Conservation (phyloP, 2,113 vertebrate species). For the Ascaphus truei region DNA sequence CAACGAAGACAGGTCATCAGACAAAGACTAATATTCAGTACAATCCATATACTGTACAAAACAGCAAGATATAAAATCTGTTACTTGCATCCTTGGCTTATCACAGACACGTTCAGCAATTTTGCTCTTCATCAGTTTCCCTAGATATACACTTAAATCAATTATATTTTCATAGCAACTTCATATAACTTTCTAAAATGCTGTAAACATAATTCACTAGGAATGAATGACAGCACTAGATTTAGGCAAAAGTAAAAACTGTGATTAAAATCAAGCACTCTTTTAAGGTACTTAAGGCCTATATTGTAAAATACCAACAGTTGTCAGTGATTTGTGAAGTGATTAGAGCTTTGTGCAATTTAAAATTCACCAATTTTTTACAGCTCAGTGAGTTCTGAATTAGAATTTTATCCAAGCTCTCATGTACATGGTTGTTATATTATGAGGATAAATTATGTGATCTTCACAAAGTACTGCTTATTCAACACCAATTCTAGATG, state of each 20-base stretch:
- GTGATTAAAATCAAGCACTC: constrained; percentile 36
- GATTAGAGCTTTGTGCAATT: constrained; percentile 36
- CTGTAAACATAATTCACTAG: constrained; percentile 29
- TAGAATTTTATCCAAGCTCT: constrained; percentile 30
- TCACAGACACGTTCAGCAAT: constrained; percentile 29
- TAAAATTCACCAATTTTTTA: constrained; percentile 34
- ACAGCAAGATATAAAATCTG: background rate
- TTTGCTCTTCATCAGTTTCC: constrained; percentile 21
- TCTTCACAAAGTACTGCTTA: constrained; percentile 29
- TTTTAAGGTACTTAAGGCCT: constrained; percentile 33
- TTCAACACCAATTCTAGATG: constrained; percentile 27
- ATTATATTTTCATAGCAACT: constrained; percentile 36
- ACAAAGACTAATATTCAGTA: no score
- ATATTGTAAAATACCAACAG: constrained; percentile 37
- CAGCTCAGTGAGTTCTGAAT: constrained; percentile 35
- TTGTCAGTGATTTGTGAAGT: constrained; percentile 35
- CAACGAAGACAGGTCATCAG: no score
- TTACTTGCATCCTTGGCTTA: background rate
- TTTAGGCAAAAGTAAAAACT: constrained; percentile 31
- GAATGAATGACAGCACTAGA: constrained; percentile 34
- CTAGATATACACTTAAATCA: constrained; percentile 30
- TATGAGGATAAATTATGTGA: constrained; percentile 34
- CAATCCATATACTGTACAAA: no score
- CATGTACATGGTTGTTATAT: constrained; percentile 21
- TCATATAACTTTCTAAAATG: constrained; percentile 36